Evolutionary conservation across 2,888 invertebrate species (phyloP).

Genomic region (Pheosia gnoma): DNA sequence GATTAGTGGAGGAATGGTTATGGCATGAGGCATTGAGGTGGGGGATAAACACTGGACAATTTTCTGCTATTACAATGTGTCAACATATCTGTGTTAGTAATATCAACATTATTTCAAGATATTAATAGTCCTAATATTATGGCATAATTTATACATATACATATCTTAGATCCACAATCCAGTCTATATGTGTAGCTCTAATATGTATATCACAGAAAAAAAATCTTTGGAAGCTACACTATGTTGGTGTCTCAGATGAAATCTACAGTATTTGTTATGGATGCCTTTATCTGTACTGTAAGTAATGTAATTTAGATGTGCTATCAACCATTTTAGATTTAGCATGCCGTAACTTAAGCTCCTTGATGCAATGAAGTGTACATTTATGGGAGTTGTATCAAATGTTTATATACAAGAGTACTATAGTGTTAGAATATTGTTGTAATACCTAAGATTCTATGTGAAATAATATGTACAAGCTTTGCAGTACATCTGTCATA

Average conservation of each 20-base stretch:
- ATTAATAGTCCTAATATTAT: conserved; percentile 28
- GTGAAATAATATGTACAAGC: conserved; percentile 26
- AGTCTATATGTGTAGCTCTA: conserved; percentile 14
- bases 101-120: conserved; percentile 19
- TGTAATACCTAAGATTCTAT: conserved; percentile 24
- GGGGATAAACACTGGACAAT: conserved; percentile 50
- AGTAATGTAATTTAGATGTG: conserved; percentile 22
- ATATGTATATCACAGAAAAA: conserved; percentile 7
- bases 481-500: conserved; percentile 34
- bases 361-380: conserved; percentile 16
- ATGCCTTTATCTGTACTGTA: conserved; percentile 26
- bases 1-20: conserved; percentile 46
- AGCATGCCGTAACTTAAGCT: background rate
- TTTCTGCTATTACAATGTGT: conserved; percentile 40
- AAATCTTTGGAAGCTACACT: conserved; percentile 5
- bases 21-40: conserved; percentile 58
- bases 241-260: conserved; percentile 26
- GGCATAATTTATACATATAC: conserved; percentile 34
- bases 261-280: conserved; percentile 37
- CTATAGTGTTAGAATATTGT: conserved; percentile 16
- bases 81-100: conserved; percentile 51
- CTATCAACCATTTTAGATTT: conserved; percentile 20
- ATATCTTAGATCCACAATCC: conserved; percentile 27
- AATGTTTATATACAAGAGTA: conserved; percentile 12
- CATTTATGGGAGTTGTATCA: background rate